Percentiles rank a stretch among this genome's conserved stretches.
Conservation (phyloP, 2,888 invertebrate species). For the Zaprionus obscuricornis region DNA sequence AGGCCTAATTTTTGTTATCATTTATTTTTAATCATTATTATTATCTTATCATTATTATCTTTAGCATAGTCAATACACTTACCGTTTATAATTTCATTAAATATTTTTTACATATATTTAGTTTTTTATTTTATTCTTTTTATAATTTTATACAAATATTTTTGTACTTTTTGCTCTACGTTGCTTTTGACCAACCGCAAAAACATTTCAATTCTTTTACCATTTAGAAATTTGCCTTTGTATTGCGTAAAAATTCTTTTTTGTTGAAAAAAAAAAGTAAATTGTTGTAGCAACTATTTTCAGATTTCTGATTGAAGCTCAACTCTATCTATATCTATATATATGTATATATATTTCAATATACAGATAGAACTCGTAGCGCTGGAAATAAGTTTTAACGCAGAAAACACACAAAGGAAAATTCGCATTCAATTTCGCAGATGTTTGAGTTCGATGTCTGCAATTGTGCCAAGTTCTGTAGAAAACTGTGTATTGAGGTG, state of each 20-base stretch:
- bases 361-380: constrained; percentile 4
- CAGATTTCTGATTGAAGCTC: constrained; percentile 2
- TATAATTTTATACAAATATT: no score
- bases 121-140: no score
- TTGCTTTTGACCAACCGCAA: constrained; percentile 10
- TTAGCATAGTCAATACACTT: no score
- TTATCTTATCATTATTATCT: no score
- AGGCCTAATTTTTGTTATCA: no score
- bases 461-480: constrained; percentile 30
- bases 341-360: constrained; percentile 1
- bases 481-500: constrained; percentile 9
- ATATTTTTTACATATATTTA: no score
- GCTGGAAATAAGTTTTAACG: constrained; percentile 57
- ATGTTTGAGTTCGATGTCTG: constrained; percentile 62
- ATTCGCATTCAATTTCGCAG: constrained; percentile 74
- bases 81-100: no score
- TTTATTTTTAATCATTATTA: no score
- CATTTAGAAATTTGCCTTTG: constrained; percentile 60
- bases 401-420: constrained; percentile 63
- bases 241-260: constrained; percentile 62
- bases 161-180: not conserved
- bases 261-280: constrained; percentile 48
- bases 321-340: constrained; percentile 9
- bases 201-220: constrained; percentile 15
- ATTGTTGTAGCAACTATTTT: constrained; percentile 70